Evolutionary conservation across 2,113 vertebrate genomes (phyloP).

Genomic region (Pyrgilauda ruficollis): DNA sequence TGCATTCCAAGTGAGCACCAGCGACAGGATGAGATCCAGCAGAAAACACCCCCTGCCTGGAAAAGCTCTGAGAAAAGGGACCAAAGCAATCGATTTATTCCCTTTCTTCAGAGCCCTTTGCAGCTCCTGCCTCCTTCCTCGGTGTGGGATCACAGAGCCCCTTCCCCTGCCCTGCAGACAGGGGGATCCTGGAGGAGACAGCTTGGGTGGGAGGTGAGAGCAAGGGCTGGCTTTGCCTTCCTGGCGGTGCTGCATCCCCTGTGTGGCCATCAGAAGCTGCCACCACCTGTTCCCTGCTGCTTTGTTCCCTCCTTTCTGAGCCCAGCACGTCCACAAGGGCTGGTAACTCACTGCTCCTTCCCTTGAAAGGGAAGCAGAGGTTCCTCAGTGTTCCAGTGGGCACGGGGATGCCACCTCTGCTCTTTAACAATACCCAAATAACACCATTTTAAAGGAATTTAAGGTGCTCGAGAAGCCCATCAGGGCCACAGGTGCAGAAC

Average conservation of each 20-base stretch:
- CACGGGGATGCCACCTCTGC: not conserved
- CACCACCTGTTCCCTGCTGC: not conserved
- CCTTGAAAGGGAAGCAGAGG: not conserved
- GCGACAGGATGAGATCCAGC: not conserved
- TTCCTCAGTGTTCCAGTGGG: not conserved
- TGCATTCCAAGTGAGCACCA: not conserved
- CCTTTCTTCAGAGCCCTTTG: not conserved
- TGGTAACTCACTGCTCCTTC: not conserved
- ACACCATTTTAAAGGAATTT: not conserved
- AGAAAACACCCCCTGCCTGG: not conserved
- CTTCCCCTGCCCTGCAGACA: constrained; percentile 7
- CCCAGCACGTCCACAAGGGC: not conserved
- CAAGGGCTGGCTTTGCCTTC: not conserved
- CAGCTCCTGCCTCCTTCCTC: not conserved
- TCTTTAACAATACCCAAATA: not conserved
- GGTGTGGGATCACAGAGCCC: not conserved
- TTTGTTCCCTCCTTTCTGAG: not conserved
- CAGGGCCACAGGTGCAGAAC: fast-evolving
- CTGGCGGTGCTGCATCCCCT: not conserved
- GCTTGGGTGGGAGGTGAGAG: not conserved
- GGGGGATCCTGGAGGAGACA: not conserved
- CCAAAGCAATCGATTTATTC: not conserved
- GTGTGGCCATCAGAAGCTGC: not conserved
- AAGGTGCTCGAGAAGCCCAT: not conserved
- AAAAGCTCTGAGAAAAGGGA: not conserved